phyloP scores from a whole-genome alignment of 2,888 invertebrate genomes.

The Drosophila bunnanda region DNA sequence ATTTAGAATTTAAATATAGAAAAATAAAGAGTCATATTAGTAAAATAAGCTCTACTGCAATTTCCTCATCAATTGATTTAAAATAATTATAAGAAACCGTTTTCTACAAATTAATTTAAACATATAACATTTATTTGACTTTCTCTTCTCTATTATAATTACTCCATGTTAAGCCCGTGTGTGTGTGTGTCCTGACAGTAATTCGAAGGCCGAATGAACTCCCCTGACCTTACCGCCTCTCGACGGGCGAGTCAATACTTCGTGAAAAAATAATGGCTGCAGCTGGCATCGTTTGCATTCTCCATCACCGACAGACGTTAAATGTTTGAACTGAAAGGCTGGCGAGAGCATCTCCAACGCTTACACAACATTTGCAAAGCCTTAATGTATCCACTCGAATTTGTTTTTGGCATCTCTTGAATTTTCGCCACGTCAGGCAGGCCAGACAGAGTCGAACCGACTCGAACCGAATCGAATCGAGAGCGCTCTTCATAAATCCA shows the following conservation, averaged over 20 bases:
- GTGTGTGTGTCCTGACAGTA: not conserved
- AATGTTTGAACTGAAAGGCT: constrained; percentile 30
- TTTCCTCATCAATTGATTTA: no score
- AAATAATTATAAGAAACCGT: no score
- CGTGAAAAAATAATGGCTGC: constrained; percentile 13
- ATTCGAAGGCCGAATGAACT: constrained; percentile 19
- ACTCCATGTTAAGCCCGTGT: not conserved
- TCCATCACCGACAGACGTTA: constrained; percentile 34
- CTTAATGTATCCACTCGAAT: constrained; percentile 42
- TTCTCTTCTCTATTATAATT: not conserved
- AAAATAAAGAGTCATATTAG: no score
- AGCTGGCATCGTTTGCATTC: constrained; percentile 32
- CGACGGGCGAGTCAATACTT: not conserved
- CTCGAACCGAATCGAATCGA: constrained; percentile 17
- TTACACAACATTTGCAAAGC: constrained; percentile 40
- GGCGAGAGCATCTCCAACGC: constrained; percentile 12
- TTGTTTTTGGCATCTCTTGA: constrained; percentile 40
- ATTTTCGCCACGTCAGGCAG: constrained; percentile 16
- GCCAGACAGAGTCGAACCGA: constrained; percentile 10
- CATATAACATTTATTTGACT: not conserved
- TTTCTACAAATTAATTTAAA: not conserved
- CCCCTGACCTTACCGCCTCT: constrained; percentile 7
- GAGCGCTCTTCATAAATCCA: constrained; percentile 63
- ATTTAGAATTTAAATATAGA: not conserved
- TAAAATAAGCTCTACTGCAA: no score